These are phyloP conservation scores for Melangyna quadrimaculata DNA, from an alignment of 2,888 invertebrate species.

Conservation along the genomic window DNA sequence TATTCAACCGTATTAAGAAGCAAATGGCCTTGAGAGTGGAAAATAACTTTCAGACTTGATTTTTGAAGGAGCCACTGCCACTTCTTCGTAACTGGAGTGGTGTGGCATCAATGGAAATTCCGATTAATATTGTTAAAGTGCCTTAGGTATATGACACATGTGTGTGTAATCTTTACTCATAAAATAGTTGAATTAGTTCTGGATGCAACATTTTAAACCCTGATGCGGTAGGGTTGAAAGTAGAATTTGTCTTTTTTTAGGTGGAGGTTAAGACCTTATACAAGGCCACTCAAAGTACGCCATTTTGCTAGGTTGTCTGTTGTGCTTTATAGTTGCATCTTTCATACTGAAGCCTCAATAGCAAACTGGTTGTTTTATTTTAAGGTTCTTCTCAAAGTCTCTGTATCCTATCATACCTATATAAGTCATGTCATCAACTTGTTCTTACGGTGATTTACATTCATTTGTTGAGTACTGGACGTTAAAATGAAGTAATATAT, in stretches of 20 bases:
- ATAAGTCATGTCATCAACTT: background rate
- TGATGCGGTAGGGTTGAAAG: background rate
- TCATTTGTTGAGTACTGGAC: background rate
- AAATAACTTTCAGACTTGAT: background rate
- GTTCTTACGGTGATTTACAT: background rate
- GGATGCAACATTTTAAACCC: background rate
- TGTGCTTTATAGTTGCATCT: background rate
- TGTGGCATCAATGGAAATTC: too few relatives aligned
- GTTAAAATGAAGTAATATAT: background rate
- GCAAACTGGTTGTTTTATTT: background rate
- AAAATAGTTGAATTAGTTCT: background rate
- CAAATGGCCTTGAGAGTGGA: background rate
- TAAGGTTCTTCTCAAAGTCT: background rate
- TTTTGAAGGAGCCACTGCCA: background rate
- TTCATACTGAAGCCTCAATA: background rate
- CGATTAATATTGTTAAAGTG: background rate
- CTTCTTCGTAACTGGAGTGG: background rate
- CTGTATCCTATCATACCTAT: background rate
- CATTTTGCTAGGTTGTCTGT: background rate
- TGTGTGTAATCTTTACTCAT: too few relatives aligned
- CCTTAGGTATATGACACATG: background rate
- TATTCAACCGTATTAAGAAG: background rate
- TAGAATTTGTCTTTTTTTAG: background rate
- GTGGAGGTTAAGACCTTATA: background rate
- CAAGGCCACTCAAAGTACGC: background rate